Conservation (phyloP, 2,113 vertebrate genomes). For the Oenanthe oenanthe region DNA sequence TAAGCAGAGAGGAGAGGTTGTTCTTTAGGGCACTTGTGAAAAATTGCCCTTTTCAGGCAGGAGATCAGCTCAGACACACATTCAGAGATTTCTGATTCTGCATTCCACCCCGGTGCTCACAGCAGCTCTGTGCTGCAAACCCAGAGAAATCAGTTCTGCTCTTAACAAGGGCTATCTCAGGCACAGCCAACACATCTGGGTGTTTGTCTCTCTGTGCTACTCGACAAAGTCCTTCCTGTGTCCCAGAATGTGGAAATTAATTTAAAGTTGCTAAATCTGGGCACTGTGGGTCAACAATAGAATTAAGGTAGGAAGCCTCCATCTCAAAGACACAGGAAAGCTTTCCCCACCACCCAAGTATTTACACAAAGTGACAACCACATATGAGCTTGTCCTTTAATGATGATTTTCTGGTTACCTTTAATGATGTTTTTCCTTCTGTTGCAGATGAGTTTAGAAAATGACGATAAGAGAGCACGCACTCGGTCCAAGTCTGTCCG, state of each 20-base stretch:
- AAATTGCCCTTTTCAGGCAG: not conserved
- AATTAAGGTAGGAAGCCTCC: not conserved
- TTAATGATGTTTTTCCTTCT: not conserved
- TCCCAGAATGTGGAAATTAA: not conserved
- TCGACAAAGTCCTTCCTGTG: not conserved
- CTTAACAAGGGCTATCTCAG: not conserved
- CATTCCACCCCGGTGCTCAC: not conserved
- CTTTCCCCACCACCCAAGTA: not conserved
- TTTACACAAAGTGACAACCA: not conserved
- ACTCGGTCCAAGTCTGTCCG: slow-evolving; percentile 91
- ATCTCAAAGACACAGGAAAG: rapidly evolving
- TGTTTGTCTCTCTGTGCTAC: not conserved
- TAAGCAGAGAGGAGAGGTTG: not conserved
- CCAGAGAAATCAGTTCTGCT: not conserved
- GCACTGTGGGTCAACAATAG: not conserved
- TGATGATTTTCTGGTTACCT: not conserved
- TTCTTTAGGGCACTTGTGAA: not conserved
- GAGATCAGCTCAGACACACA: not conserved
- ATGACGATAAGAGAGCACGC: slow-evolving; percentile 89
- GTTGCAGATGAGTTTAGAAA: slow-evolving; percentile 93
- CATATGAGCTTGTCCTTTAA: not conserved
- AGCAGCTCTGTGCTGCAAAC: not conserved
- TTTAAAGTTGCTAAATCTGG: not conserved
- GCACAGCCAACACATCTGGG: not conserved
- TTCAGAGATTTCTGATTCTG: not conserved